Evolutionary conservation across 2,113 vertebrate genomes (phyloP).

Genomic region (Anarrhichthys ocellatus): DNA sequence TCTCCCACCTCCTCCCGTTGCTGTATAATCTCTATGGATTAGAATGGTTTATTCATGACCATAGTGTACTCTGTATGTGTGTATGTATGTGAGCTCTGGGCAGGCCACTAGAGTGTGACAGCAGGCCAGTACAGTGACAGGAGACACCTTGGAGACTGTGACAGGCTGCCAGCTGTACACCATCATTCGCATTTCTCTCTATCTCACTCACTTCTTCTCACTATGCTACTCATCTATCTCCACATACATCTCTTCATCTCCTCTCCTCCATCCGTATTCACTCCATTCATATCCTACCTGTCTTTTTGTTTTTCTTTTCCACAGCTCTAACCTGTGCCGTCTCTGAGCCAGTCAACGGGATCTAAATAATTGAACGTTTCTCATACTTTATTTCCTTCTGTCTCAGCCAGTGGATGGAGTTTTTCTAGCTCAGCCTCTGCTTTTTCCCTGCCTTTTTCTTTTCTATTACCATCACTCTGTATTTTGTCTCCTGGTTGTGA

Average conservation of each 20-base stretch:
- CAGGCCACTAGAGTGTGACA: constrained; percentile 84
- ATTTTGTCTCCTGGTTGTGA: constrained; percentile 57
- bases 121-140: constrained; percentile 83
- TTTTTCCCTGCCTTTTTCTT: constrained; percentile 21
- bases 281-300: constrained; percentile 66
- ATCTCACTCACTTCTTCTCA: constrained; percentile 68
- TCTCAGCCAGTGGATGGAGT: constrained; percentile 41
- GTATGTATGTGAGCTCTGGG: constrained; percentile 64
- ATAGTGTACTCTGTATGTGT: constrained; percentile 68
- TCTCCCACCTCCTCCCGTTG: constrained; percentile 66
- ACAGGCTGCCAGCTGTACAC: constrained; percentile 84
- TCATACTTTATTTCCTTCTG: constrained; percentile 56
- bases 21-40: constrained; percentile 81
- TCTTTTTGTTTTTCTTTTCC: constrained; percentile 70
- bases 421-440: constrained; percentile 31
- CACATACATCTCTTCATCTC: constrained; percentile 75
- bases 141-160: constrained; percentile 85
- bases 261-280: constrained; percentile 72
- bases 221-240: constrained; percentile 75
- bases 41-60: constrained; percentile 83
- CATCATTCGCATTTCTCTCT: constrained; percentile 79
- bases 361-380: constrained; percentile 76
- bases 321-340: constrained; percentile 55
- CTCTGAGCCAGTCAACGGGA: constrained; percentile 58
- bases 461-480: constrained; percentile 24